A percentile compares a stretch with the other conserved stretches of the same genome.
Evolutionary conservation across 2,888 invertebrate species (phyloP).

Genomic region (Cacoxenus indagator): DNA sequence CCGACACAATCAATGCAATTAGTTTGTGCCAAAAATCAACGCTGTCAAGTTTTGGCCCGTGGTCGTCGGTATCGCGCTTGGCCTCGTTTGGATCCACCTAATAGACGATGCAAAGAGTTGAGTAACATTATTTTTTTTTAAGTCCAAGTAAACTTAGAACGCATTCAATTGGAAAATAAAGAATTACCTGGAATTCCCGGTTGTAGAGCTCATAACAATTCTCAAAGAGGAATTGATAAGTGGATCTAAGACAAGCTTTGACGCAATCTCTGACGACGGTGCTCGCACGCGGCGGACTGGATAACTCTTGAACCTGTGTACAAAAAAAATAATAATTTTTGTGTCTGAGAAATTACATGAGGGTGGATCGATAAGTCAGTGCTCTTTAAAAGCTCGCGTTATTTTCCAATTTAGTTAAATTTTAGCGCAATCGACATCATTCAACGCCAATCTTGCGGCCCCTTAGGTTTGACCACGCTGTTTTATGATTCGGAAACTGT

Average conservation of each 20-base stretch:
- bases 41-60: constrained; percentile 87
- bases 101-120: background rate
- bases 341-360: too few relatives aligned
- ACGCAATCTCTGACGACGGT: constrained; percentile 99
- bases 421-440: too few relatives aligned
- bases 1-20: constrained; percentile 96
- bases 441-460: too few relatives aligned
- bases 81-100: constrained; percentile 91
- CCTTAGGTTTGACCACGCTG: too few relatives aligned
- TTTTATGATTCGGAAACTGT: too few relatives aligned
- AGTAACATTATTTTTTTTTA: background rate
- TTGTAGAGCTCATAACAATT: constrained; percentile 98
- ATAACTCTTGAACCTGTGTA: constrained; percentile 92
- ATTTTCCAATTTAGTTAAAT: too few relatives aligned
- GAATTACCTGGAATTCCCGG: constrained; percentile 91
- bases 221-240: constrained; percentile 99
- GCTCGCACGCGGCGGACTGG: constrained; percentile 97
- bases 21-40: constrained; percentile 99
- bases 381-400: too few relatives aligned
- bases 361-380: too few relatives aligned
- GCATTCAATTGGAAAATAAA: too few relatives aligned
- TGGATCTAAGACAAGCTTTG: constrained; percentile 97
- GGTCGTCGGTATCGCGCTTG: constrained; percentile 89
- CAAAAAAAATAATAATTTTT: constrained; percentile 3
- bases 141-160: background rate